These are phyloP conservation scores for Arvicanthis niloticus DNA, from an alignment of 2,113 vertebrate genomes.

Conservation along the genomic window DNA sequence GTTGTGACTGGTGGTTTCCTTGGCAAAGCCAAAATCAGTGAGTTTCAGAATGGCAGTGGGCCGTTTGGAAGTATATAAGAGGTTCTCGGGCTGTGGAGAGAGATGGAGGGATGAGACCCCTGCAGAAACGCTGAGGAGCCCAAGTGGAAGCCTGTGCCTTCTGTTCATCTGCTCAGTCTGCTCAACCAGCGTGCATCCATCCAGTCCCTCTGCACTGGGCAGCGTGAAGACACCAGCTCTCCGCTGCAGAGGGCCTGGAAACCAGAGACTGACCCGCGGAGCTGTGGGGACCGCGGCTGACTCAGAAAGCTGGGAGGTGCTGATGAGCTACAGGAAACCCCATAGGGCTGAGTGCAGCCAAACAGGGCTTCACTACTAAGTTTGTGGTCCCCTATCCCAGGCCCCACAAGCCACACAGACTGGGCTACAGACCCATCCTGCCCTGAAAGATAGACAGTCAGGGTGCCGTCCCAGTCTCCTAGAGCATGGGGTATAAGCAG, in stretches of 20 bases:
- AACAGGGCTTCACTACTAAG: not conserved
- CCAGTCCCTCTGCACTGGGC: fast-evolving
- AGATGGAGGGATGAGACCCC: not conserved
- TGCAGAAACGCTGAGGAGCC: not conserved
- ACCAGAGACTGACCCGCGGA: not conserved
- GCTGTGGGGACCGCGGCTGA: no score
- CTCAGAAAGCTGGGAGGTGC: not conserved
- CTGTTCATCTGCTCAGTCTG: not conserved
- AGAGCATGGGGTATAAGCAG: fast-evolving
- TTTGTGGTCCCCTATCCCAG: not conserved
- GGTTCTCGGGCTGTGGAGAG: slow-evolving; percentile 94
- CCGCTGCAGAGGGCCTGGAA: not conserved
- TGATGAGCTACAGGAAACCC: not conserved
- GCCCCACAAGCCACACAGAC: not conserved
- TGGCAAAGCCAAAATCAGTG: slow-evolving; percentile 99
- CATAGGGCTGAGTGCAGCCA: not conserved
- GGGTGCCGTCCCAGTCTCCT: fast-evolving
- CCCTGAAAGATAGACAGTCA: not conserved
- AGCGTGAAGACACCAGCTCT: fast-evolving
- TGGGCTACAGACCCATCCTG: not conserved
- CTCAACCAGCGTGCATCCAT: no score
- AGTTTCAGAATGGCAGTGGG: slow-evolving; percentile 95
- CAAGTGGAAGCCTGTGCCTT: not conserved
- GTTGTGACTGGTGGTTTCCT: slow-evolving; percentile 98
- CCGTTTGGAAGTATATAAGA: slow-evolving; percentile 95